Percentiles rank a stretch among this genome's conserved stretches.
Conservation (phyloP, 1,140 invertebrate genomes). For the Ceratoteleas bidentatus region DNA sequence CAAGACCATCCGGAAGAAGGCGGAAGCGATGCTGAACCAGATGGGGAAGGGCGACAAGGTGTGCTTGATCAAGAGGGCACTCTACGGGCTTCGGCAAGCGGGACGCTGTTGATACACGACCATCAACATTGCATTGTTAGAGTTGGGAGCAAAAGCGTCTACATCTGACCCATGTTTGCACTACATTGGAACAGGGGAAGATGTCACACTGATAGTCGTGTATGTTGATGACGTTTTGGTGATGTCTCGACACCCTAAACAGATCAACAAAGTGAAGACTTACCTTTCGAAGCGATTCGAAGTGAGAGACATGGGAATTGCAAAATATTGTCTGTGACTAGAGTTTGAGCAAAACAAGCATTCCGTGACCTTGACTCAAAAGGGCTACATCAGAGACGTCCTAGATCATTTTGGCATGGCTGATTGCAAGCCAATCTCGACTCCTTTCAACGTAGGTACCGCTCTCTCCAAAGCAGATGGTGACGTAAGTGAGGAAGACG, state of each 20-base stretch:
- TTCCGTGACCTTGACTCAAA: not conserved
- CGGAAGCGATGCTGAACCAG: not conserved
- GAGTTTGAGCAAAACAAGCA: not conserved
- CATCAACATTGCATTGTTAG: not conserved
- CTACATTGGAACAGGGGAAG: slow-evolving; percentile 6
- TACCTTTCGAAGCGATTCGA: not conserved
- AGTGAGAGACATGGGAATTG: not conserved
- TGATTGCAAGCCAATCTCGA: not conserved
- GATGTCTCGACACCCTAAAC: not conserved
- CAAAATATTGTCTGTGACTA: not conserved
- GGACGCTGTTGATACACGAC: slow-evolving; percentile 57
- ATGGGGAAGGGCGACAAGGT: slow-evolving; percentile 37
- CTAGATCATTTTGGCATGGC: not conserved
- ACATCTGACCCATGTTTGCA: slow-evolving; percentile 2
- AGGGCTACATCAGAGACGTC: not conserved
- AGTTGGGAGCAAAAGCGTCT: slow-evolving; percentile 4
- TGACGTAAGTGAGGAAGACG: not conserved
- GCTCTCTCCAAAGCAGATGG: not conserved
- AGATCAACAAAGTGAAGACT: not conserved
- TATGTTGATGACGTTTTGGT: slow-evolving; percentile 3
- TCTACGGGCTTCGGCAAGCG: slow-evolving; percentile 71
- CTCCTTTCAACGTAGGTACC: not conserved
- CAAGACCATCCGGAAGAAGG: not conserved
- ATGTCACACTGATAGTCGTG: not conserved
- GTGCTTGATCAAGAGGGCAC: slow-evolving; percentile 61